A percentile compares a stretch with the other conserved stretches of the same genome.
These are phyloP conservation scores for Smittia aterrima DNA, from an alignment of 2,888 invertebrate species.

Conservation along the genomic window DNA sequence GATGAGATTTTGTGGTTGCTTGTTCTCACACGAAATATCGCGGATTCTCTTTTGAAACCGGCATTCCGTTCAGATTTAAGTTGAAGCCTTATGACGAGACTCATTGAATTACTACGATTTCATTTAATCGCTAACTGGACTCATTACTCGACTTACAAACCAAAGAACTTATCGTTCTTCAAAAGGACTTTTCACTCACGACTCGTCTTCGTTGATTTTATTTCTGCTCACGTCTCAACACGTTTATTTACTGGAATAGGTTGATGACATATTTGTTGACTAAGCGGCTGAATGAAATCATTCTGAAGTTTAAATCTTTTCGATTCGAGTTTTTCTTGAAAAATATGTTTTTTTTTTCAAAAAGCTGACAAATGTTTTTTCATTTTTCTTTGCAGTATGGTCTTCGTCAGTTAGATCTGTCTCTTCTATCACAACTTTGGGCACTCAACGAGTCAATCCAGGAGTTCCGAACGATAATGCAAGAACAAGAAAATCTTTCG, in stretches of 20 bases:
- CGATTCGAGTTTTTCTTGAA: too few species aligned
- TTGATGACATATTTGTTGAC: neutral
- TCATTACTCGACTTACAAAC: neutral
- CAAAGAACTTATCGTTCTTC: neutral
- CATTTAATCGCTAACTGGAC: neutral
- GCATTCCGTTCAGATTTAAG: neutral
- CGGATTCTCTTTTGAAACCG: neutral
- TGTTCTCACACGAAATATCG: neutral
- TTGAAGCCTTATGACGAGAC: neutral
- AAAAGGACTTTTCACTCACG: neutral
- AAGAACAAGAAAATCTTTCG: slow-evolving; percentile 52
- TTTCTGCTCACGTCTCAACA: neutral
- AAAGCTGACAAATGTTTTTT: too few species aligned
- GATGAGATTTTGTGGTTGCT: neutral
- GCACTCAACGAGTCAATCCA: slow-evolving; percentile 89
- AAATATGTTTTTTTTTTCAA: too few species aligned
- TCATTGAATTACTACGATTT: neutral
- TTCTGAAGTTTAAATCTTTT: too few species aligned
- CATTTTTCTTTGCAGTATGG: slow-evolving; percentile 87
- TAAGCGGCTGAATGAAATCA: too few species aligned
- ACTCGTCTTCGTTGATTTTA: neutral
- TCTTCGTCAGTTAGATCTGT: slow-evolving; percentile 83
- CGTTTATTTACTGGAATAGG: neutral
- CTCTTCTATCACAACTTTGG: slow-evolving; percentile 87
- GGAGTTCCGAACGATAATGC: slow-evolving; percentile 72